These are phyloP conservation scores for Corythoichthys haematopterus DNA, from an alignment of 2,113 vertebrate species.

Conservation along the genomic window DNA sequence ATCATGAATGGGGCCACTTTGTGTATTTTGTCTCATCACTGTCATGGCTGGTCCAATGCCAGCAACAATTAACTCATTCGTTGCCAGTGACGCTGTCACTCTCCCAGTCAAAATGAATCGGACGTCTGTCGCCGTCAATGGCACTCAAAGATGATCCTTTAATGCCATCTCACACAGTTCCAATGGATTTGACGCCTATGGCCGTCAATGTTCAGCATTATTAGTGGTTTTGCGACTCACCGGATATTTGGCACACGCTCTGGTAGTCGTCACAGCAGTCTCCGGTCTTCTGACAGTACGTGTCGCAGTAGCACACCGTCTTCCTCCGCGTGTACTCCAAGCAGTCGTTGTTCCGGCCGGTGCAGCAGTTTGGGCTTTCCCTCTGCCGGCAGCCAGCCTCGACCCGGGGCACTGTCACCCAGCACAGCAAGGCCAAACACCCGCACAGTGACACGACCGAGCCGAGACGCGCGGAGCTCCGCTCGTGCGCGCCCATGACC, in stretches of 20 bases:
- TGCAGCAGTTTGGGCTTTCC: constrained; percentile 73
- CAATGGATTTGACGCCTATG: too few relatives aligned
- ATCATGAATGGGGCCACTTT: constrained; percentile 26
- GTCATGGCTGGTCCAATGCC: too few relatives aligned
- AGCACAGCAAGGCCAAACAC: constrained; percentile 52
- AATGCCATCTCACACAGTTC: too few relatives aligned
- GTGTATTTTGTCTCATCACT: constrained; percentile 57
- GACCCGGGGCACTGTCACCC: constrained; percentile 26
- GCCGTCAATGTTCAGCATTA: not conserved
- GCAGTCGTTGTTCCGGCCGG: constrained; percentile 79
- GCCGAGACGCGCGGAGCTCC: constrained; percentile 38
- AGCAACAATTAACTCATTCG: too few relatives aligned
- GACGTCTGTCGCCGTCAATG: too few relatives aligned
- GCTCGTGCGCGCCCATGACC: constrained; percentile 52
- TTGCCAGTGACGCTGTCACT: too few relatives aligned
- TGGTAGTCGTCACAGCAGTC: constrained; percentile 84
- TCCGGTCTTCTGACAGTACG: constrained; percentile 77
- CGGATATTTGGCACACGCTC: constrained; percentile 69
- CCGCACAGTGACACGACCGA: constrained; percentile 40
- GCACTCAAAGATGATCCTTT: too few relatives aligned
- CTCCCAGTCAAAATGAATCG: too few relatives aligned
- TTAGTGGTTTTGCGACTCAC: constrained; percentile 63
- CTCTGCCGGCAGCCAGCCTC: constrained; percentile 72
- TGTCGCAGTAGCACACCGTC: constrained; percentile 81
- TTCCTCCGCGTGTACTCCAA: constrained; percentile 52